Evolutionary conservation across 2,113 vertebrate species (phyloP), one percentile per base, ranked within the genome.

Genomic region (Terrapene triunguis): DNA sequence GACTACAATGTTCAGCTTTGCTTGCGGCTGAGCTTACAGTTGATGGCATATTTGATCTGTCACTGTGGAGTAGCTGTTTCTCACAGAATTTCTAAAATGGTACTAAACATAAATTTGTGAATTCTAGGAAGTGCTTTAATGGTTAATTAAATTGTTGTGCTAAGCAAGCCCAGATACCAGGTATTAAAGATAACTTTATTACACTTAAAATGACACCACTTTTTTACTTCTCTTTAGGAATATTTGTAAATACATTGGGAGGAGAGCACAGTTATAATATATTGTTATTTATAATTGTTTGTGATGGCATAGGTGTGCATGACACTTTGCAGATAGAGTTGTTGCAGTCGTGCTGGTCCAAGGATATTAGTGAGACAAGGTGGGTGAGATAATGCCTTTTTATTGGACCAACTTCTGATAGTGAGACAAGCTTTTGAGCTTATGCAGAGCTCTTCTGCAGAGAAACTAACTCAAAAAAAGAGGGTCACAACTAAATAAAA

Each of bases 11-110:
- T 98, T 93, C 85, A 72, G 88, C 88, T 96, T 85, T 96, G 95
- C 94, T 87, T 91, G 76, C 87, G 85, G 80, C 82, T 96, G 89
- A 97, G 93, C 84, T 96, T 94, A 81, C 88, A 79, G 65, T 80
- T 96, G 85, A 90, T 89, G 82, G 78, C 82, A 92, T 94, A 87
- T 81, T 95, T 95, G 74, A 96, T 97, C 85, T 93, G 88, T 93
- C 93, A 85, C 65, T 89, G n/a, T 84, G 29, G 72, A 96, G 82
- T 95, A 95, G 86, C 53, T 62, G 69, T 96, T 94, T 97, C 95
- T 96, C 72, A 89, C 88, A 94, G 80, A 94, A 76, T 95, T 95
- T 88, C 6, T 6, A 92, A 96, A 97, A 97, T 87, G 48, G 85
- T 93, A 76, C 91, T 94, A 92, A 82, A 92, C 72, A 90, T 92